Base-by-base conservation (phyloP, 2,113 vertebrate species). In the Benitochromis conjunctus region DNA sequence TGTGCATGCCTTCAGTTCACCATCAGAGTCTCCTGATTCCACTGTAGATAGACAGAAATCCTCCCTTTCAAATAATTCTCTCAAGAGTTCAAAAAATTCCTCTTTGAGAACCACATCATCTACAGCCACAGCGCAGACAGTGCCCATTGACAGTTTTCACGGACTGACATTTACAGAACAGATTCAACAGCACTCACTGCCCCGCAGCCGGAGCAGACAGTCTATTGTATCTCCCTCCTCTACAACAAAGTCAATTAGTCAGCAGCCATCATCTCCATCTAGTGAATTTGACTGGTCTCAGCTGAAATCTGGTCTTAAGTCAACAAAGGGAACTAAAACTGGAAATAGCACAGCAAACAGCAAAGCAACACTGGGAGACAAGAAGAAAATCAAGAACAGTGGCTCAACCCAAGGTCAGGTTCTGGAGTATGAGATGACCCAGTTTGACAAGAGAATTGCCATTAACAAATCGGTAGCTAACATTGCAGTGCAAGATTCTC, bases 351-450 rank as follows among this genome's bases (percentile, higher is more conserved):
- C 92, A 2, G 94, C 94, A 0, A 98, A 97, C 46, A 93, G 93
- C 90, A 99, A 98, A 94, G 96, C 96, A 24, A 95, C 94, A 13
- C 96, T 96, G n/a, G 97, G 95, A 80, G 97, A 98, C 12, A 99
- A 97, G 90, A 99, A 98, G 91, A 92, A 95, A 85, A 79, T 80
- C 3, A 99, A 99, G 48, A 98, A 96, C 89, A 96, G 92, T 18
- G 92, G 93, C 57, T 96, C 97, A 26, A 95, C 92, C 54, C 98
- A 98, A 66, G 94, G 97, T 41, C 98, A 98, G 94, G 97, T 98
- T 87, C 91, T 98, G 84, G 99, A 99, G 91, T 99, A 99, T 7
- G 98, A 99, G 93, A 99, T 99, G 98, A 99, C 98, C 87, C 98
- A 98, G 93, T 98, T 99, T 48, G 98, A 99, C 93, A 98, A 97